Conservation (phyloP, 2,113 vertebrate species). For the Copsychus sechellarum region DNA sequence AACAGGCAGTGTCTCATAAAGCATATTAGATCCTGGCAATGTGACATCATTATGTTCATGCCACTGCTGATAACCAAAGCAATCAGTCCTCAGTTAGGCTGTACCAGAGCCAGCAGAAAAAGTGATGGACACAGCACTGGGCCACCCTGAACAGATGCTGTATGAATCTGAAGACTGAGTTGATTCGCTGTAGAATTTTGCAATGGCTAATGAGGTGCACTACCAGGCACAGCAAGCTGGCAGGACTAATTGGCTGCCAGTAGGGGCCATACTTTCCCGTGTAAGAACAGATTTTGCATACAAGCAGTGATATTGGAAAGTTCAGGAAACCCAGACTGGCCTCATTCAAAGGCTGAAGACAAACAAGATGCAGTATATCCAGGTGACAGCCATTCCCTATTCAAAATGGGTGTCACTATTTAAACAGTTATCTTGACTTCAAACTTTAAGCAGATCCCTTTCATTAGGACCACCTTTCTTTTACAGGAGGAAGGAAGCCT, state of each 20-base stretch:
- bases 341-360: slow-evolving; percentile 7
- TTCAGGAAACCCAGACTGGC: neutral
- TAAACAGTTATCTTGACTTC: neutral
- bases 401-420: neutral
- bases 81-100: slow-evolving; percentile 47
- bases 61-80: slow-evolving; percentile 36
- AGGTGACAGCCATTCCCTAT: neutral
- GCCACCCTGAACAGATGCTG: slow-evolving; percentile 54
- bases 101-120: slow-evolving; percentile 5
- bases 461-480: neutral
- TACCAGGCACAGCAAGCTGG: slow-evolving; percentile 27
- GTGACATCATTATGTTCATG: slow-evolving; percentile 5
- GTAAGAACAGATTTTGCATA: slow-evolving; percentile 31
- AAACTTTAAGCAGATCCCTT: neutral
- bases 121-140: slow-evolving; percentile 11
- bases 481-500: neutral
- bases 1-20: neutral
- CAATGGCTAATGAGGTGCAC: slow-evolving; percentile 43
- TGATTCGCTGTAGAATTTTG: slow-evolving; percentile 35
- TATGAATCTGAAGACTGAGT: neutral
- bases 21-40: neutral
- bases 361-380: neutral
- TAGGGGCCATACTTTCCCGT: slow-evolving; percentile 32
- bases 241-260: slow-evolving; percentile 30
- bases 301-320: neutral